Evolutionary conservation across 2,113 vertebrate species (phyloP), one percentile per base, ranked within the genome.

Genomic region (Cololabis saira): DNA sequence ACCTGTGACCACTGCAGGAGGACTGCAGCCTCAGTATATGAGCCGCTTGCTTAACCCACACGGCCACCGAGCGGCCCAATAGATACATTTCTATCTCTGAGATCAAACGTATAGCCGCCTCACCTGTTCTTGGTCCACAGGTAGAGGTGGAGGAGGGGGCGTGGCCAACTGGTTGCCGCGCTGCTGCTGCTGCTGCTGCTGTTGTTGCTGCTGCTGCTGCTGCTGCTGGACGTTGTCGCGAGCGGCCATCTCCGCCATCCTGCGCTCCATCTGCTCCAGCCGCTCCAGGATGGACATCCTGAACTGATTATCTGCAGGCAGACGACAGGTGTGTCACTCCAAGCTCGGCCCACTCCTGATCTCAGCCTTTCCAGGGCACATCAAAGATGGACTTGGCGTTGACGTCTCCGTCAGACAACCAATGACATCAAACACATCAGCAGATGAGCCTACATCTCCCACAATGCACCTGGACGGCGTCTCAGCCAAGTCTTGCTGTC

Each of bases 211-310:
- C n/a, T n/a, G n/a, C n/a, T n/a, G n/a, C n/a, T 65, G 78, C 0
- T 67, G 75, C 0, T 58, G 62, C 0, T 66, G 17, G 19, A 19
- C 45, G 49, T 53, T 40, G 41, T 81, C 68, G 0, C 76, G 71
- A n/a, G 83, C 58, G 0, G 81, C 74, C 86, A 91, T 90, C 53
- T 86, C 81, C 2, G 70, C 74, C 84, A 91, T 91, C 52, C 87
- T 67, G 13, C 83, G 83, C 83, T 91, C 89, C 87, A 91, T 91
- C 82, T 91, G 87, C 76, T 91, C 89, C 56, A 91, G 41, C 0
- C 89, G 83, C 78, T 91, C 89, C 67, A 91, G 74, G 71, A 91
- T 91, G 33, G 87, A 91, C 87, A 91, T 88, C 76, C 87, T 68
- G 74, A 91, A 91, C 84, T 91, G 89, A 53, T 91, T 89, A 69